These are phyloP conservation scores for Odocoileus virginianus DNA, from an alignment of 2,113 vertebrate genomes.

Conservation along the genomic window DNA sequence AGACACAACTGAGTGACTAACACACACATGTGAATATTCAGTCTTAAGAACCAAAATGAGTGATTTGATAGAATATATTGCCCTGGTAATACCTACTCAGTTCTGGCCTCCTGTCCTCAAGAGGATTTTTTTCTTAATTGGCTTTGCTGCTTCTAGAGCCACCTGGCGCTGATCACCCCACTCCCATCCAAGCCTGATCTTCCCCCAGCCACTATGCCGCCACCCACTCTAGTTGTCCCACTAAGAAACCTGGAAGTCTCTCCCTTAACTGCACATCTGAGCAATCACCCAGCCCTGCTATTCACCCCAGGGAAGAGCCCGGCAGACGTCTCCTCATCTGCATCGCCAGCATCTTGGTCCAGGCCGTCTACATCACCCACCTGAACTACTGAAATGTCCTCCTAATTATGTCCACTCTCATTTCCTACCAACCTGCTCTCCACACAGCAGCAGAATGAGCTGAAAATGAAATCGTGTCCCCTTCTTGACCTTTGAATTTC, in stretches of 20 bases:
- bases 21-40: neutral
- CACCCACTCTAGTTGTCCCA: neutral
- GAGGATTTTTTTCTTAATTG: neutral
- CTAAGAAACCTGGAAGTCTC: neutral
- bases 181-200: neutral
- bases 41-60: neutral
- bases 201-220: neutral
- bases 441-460: neutral
- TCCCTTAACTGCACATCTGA: neutral
- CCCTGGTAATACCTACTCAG: neutral
- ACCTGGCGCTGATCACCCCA: neutral
- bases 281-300: neutral
- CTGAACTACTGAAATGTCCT: neutral
- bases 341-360: neutral
- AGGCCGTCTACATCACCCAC: neutral
- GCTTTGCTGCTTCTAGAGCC: neutral
- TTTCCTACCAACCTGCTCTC: neutral
- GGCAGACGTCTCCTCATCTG: neutral
- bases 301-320: neutral
- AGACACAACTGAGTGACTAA: neutral
- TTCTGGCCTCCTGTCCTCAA: neutral
- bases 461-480: neutral
- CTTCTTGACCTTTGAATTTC: neutral
- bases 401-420: neutral
- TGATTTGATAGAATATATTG: neutral